Evolutionary conservation across 1,140 invertebrate species (phyloP).

Genomic region (Trachymyrmex septentrionalis): DNA sequence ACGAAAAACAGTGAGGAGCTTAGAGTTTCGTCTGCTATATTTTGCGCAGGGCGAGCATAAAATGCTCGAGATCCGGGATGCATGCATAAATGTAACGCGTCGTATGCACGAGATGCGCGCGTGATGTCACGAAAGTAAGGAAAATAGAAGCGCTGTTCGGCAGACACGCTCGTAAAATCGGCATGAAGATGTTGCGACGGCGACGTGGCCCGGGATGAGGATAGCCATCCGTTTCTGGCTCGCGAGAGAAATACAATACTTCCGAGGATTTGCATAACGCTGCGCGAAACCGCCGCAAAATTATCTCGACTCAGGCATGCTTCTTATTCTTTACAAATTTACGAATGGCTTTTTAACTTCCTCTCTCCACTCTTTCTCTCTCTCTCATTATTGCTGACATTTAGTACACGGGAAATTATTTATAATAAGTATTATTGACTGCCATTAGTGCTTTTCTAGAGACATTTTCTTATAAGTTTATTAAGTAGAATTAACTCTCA

Average conservation of each 20-base stretch:
- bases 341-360: constrained; percentile 25
- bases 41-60: constrained; percentile 28
- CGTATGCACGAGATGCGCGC: constrained; percentile 1
- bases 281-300: constrained; percentile 33
- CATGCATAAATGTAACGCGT: constrained; percentile 53
- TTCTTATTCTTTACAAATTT: constrained; percentile 58
- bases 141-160: constrained; percentile 54
- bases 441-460: neutral
- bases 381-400: neutral
- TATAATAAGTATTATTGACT: neutral
- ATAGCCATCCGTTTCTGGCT: constrained; percentile 40
- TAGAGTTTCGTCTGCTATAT: constrained; percentile 36
- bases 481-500: neutral
- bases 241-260: constrained; percentile 16
- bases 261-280: constrained; percentile 52
- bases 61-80: constrained; percentile 27
- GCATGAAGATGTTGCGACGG: constrained; percentile 45
- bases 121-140: constrained; percentile 40
- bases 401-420: constrained; percentile 26
- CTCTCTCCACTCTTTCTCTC: too few relatives aligned
- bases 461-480: neutral
- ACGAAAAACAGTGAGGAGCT: constrained; percentile 32
- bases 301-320: constrained; percentile 26
- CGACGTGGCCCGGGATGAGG: constrained; percentile 29
- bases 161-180: constrained; percentile 54